Percentiles rank a stretch among this genome's conserved stretches.
phyloP scores from a whole-genome alignment of 2,797 vertebrate species.

The Hyperoplus immaculatus region DNA sequence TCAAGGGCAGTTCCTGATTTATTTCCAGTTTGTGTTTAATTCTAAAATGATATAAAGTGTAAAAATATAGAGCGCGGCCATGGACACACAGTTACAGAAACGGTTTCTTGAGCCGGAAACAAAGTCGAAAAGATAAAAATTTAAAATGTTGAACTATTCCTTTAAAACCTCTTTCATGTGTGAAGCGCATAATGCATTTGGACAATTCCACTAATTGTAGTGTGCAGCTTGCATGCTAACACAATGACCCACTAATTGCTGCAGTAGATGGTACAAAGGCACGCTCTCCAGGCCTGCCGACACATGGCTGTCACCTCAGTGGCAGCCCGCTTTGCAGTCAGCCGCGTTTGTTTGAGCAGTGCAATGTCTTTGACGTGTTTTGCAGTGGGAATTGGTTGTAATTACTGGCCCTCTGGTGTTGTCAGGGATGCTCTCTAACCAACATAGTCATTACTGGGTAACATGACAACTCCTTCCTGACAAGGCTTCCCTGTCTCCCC shows the following conservation, averaged over 20 bases:
- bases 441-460: constrained; percentile 86
- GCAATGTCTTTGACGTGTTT: constrained; percentile 78
- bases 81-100: no score
- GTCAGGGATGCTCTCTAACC: constrained; percentile 84
- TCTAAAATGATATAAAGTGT: no score
- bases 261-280: constrained; percentile 74
- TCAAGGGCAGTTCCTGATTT: no score
- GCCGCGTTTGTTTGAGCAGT: constrained; percentile 72
- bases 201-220: constrained; percentile 75
- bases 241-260: constrained; percentile 86
- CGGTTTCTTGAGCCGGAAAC: no score
- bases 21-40: no score
- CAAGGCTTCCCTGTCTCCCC: constrained; percentile 57
- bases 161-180: constrained; percentile 29
- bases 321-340: constrained; percentile 75
- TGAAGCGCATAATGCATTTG: constrained; percentile 58
- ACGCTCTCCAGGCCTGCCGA: constrained; percentile 66
- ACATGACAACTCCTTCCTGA: constrained; percentile 84
- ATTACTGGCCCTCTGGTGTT: constrained; percentile 85
- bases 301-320: constrained; percentile 77
- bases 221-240: constrained; percentile 72
- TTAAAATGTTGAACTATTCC: no score
- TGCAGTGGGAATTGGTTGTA: constrained; percentile 83
- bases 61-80: no score
- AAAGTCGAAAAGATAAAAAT: no score